phyloP scores from a whole-genome alignment of 2,797 vertebrate species.

The Coracias cyanogaster region DNA sequence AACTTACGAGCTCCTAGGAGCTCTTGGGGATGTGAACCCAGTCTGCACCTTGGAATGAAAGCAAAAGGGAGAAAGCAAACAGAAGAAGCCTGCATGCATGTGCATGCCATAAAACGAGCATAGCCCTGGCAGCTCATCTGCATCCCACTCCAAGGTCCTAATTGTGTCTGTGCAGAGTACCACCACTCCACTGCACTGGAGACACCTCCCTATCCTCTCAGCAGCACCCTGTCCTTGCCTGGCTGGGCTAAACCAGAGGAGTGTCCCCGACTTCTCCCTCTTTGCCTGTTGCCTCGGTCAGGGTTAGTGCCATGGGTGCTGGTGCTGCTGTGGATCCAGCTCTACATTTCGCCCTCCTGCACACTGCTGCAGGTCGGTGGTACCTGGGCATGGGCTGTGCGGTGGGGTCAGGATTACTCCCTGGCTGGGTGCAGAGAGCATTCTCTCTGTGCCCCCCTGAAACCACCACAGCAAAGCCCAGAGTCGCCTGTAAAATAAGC shows the following conservation, averaged over 20 bases:
- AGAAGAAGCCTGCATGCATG: neutral
- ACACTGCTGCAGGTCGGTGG: neutral
- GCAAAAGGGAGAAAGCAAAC: neutral
- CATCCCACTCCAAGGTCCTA: neutral
- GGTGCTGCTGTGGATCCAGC: neutral
- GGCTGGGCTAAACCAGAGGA: neutral
- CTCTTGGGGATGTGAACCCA: neutral
- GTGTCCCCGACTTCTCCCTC: neutral
- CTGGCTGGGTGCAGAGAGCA: neutral
- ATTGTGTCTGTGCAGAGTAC: neutral
- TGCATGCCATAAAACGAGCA: neutral
- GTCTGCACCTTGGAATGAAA: neutral
- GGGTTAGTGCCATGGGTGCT: neutral
- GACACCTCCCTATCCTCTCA: neutral
- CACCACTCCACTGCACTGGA: accelerated
- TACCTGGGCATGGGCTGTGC: accelerated
- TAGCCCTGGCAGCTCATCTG: neutral
- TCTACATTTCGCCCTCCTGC: accelerated
- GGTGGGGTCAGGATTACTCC: accelerated
- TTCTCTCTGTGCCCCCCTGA: neutral
- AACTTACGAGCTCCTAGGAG: neutral
- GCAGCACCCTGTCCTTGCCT: neutral
- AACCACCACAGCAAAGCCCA: neutral
- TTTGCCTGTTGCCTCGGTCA: accelerated
- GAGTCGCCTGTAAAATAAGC: neutral